These are phyloP conservation scores for Pseudorectes ferrugineus DNA, from an alignment of 2,113 vertebrate species.

Conservation along the genomic window DNA sequence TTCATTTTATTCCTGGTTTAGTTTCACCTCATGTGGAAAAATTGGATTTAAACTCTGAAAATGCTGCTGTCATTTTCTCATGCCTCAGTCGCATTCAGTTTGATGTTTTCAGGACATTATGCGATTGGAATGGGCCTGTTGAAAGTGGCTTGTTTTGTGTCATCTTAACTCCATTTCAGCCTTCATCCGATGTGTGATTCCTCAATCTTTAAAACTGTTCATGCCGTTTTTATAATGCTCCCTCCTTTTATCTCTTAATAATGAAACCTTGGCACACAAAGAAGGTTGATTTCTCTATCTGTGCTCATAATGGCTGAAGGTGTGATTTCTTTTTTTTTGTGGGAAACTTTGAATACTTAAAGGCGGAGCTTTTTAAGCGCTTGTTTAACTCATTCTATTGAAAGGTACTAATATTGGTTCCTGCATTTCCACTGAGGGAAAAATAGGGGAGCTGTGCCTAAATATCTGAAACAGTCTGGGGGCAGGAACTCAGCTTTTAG, in stretches of 20 bases:
- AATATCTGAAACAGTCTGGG: rapidly evolving
- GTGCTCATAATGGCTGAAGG: neutral
- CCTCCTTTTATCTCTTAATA: neutral
- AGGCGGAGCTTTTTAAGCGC: neutral
- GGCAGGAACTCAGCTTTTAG: neutral
- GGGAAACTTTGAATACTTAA: neutral
- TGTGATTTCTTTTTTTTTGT: neutral
- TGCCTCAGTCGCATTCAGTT: neutral
- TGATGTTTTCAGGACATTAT: neutral
- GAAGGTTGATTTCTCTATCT: neutral
- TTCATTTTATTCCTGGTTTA: neutral
- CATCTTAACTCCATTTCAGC: neutral
- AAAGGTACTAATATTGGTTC: neutral
- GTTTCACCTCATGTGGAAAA: neutral
- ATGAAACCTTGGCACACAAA: neutral
- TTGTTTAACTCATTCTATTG: neutral
- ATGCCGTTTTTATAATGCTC: neutral
- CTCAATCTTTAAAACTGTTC: neutral
- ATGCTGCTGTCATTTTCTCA: neutral
- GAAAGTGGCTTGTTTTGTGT: neutral
- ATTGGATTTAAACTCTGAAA: neutral
- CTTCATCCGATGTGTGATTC: neutral
- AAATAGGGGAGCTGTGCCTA: neutral
- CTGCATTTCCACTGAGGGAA: neutral
- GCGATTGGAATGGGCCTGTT: neutral